A percentile compares a stretch with the other conserved stretches of the same genome.
Evolutionary conservation across 2,888 invertebrate species (phyloP).

Genomic region (Erebia ligea): DNA sequence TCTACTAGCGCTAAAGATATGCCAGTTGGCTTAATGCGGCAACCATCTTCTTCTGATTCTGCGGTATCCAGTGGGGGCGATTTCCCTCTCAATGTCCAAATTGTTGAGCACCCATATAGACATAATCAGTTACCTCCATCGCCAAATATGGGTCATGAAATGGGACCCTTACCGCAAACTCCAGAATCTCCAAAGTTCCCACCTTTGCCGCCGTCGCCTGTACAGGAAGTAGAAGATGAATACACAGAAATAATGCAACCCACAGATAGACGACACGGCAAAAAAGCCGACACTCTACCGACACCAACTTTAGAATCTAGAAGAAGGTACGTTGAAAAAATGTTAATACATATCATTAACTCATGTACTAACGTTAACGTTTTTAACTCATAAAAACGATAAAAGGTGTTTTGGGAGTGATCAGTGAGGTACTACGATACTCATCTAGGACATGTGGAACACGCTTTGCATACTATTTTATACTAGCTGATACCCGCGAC

Average conservation of each 20-base stretch:
- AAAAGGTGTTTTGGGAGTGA: too few species aligned
- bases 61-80: conserved; percentile 82
- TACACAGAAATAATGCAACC: conserved; percentile 86
- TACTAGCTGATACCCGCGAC: too few species aligned
- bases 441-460: too few species aligned
- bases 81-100: conserved; percentile 85
- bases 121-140: conserved; percentile 74
- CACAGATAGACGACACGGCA: conserved; percentile 72
- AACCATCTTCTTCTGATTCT: conserved; percentile 79
- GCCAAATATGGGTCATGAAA: conserved; percentile 67
- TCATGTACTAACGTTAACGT: too few species aligned
- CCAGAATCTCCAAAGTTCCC: conserved; percentile 85
- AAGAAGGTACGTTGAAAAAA: conserved; percentile 62
- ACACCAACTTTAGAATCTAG: conserved; percentile 76
- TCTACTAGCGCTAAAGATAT: conserved; percentile 90
- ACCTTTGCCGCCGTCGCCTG: conserved; percentile 92
- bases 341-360: neutral
- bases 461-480: too few species aligned
- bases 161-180: conserved; percentile 77
- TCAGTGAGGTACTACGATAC: too few species aligned
- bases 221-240: conserved; percentile 90
- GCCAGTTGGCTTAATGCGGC: conserved; percentile 81
- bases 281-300: conserved; percentile 82
- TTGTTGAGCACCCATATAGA: conserved; percentile 83
- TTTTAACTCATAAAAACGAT: too few species aligned